phyloP scores from a whole-genome alignment of 2,888 invertebrate genomes.

The Lasioglossum calceatum region DNA sequence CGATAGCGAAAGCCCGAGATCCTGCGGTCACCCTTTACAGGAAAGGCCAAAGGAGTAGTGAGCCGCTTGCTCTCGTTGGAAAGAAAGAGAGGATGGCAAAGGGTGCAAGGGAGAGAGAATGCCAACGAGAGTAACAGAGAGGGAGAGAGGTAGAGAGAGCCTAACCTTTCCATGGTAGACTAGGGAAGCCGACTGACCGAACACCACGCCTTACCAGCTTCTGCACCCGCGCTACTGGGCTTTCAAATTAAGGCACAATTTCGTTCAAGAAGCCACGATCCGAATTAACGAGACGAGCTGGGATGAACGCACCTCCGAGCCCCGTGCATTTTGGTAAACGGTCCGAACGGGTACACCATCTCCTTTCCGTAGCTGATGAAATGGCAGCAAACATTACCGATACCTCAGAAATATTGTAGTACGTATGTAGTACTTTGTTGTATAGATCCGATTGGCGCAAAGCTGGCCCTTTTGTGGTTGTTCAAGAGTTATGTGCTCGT shows the following conservation, averaged over 20 bases:
- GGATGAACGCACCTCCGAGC: constrained; percentile 62
- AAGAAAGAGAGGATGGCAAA: constrained; percentile 32
- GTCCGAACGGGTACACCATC: not conserved
- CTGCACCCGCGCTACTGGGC: constrained; percentile 73
- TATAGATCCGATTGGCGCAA: not conserved
- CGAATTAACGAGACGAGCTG: constrained; percentile 72
- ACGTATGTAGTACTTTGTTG: constrained; percentile 1
- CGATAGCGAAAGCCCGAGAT: constrained; percentile 81
- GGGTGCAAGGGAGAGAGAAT: constrained; percentile 5
- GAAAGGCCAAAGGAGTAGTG: constrained; percentile 78
- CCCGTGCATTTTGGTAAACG: constrained; percentile 48
- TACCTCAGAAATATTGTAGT: not conserved
- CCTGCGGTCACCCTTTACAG: constrained; percentile 81
- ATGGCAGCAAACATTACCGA: not conserved
- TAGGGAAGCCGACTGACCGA: constrained; percentile 73
- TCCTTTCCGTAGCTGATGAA: not conserved
- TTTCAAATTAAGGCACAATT: constrained; percentile 82
- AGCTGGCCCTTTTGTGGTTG: not conserved
- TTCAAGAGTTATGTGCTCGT: not conserved
- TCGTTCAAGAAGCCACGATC: constrained; percentile 76
- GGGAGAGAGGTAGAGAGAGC: constrained; percentile 28
- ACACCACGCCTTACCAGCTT: constrained; percentile 74
- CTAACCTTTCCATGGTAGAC: constrained; percentile 67
- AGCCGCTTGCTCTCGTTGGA: constrained; percentile 68
- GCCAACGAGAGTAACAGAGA: constrained; percentile 10